Evolutionary conservation across 2,888 invertebrate species (phyloP).

Genomic region (Dynastes hyllus): DNA sequence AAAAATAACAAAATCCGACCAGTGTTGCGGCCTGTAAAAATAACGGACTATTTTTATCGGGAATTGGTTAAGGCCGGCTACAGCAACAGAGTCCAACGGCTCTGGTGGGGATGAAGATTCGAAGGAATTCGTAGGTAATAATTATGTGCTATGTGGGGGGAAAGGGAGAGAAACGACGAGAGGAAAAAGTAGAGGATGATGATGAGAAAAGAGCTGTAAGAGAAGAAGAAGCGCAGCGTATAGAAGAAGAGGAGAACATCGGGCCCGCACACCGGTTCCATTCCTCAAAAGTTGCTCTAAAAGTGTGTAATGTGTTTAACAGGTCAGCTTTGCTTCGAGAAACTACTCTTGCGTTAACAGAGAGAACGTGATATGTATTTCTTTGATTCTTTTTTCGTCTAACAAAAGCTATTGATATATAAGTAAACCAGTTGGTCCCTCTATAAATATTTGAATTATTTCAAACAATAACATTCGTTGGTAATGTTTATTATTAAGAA

Average conservation of each 20-base stretch:
- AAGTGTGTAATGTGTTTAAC: conserved; percentile 16
- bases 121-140: conserved; percentile 48
- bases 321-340: background rate
- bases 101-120: conserved; percentile 45
- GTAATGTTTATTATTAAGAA: no score
- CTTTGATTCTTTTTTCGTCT: background rate
- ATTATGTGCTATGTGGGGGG: conserved; percentile 32
- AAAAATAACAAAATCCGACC: conserved; percentile 71
- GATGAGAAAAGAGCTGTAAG: conserved; percentile 25
- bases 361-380: background rate
- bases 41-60: conserved; percentile 71
- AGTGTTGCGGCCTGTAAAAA: conserved; percentile 68
- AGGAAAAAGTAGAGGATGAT: conserved; percentile 7
- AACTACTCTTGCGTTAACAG: background rate
- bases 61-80: conserved; percentile 60
- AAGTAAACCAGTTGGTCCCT: no score
- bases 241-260: conserved; percentile 24
- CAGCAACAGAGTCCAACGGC: background rate
- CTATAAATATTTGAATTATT: no score
- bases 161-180: conserved; percentile 12
- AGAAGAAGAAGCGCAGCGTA: conserved; percentile 16
- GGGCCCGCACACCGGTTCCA: conserved; percentile 35
- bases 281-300: conserved; percentile 33
- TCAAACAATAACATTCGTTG: no score
- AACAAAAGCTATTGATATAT: no score